Evolutionary conservation across 2,888 invertebrate genomes (phyloP).

Genomic region (Heliconius aoede): DNA sequence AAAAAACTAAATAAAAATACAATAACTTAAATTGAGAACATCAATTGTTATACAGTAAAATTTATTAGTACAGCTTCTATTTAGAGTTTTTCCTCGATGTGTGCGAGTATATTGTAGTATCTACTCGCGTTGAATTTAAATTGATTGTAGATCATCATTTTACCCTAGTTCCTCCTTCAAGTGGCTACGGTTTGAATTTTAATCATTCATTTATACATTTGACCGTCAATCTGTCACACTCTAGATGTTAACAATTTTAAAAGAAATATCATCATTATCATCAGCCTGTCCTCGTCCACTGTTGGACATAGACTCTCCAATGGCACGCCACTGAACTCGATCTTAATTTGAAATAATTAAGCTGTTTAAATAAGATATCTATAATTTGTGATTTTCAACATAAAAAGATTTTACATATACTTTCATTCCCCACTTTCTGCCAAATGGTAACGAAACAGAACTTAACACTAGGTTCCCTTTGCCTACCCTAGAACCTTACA

Average conservation of each 20-base stretch:
- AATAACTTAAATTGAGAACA: not conserved
- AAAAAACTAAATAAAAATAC: not conserved
- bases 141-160: slow-evolving; percentile 28
- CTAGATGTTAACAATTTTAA: not conserved
- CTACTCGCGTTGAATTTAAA: slow-evolving; percentile 43
- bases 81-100: slow-evolving; percentile 39
- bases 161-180: slow-evolving; percentile 44
- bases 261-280: not conserved
- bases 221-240: not conserved
- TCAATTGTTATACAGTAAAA: not conserved
- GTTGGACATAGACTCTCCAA: too few species aligned
- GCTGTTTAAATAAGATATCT: too few species aligned
- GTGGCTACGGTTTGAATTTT: slow-evolving; percentile 39
- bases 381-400: too few species aligned
- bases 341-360: too few species aligned
- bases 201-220: slow-evolving; percentile 25
- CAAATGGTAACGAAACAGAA: too few species aligned
- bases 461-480: too few species aligned
- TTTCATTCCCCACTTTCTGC: too few species aligned
- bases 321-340: too few species aligned
- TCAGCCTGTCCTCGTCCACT: too few species aligned
- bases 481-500: not conserved
- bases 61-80: not conserved
- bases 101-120: not conserved
- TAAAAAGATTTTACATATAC: too few species aligned